These are phyloP conservation scores for Crepidodera aurea DNA, from an alignment of 2,888 invertebrate species.

Conservation along the genomic window DNA sequence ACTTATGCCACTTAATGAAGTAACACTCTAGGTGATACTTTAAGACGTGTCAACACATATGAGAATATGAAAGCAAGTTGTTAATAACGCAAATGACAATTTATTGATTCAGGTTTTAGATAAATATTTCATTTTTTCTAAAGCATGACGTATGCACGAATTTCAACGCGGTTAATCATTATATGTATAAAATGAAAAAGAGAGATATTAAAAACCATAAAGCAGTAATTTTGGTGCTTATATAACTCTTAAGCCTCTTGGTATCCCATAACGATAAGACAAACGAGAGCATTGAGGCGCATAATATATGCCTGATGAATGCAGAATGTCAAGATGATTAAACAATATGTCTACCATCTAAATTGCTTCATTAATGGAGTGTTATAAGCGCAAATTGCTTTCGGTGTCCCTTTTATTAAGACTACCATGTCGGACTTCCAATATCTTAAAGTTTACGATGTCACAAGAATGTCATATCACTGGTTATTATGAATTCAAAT, in stretches of 20 bases:
- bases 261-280: conserved; percentile 1
- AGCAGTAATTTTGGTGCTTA: background rate
- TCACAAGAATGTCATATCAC: conserved; percentile 61
- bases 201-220: too few species aligned
- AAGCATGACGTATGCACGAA: too few species aligned
- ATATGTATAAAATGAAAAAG: too few species aligned
- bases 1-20: too few species aligned
- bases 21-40: too few species aligned
- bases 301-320: conserved; percentile 24
- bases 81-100: too few species aligned
- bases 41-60: too few species aligned
- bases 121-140: too few species aligned
- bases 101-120: too few species aligned
- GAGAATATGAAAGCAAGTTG: too few species aligned
- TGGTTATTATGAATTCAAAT: conserved; percentile 59
- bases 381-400: conserved; percentile 42
- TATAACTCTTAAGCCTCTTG: background rate
- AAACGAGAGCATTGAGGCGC: conserved; percentile 8
- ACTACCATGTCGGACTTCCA: conserved; percentile 55
- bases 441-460: conserved; percentile 61
- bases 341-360: conserved; percentile 56
- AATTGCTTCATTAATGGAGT: conserved; percentile 59
- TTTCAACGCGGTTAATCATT: too few species aligned
- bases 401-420: conserved; percentile 53
- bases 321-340: conserved; percentile 44